These are phyloP conservation scores for Magallana nippona DNA, from an alignment of 2,888 invertebrate genomes.

Conservation along the genomic window DNA sequence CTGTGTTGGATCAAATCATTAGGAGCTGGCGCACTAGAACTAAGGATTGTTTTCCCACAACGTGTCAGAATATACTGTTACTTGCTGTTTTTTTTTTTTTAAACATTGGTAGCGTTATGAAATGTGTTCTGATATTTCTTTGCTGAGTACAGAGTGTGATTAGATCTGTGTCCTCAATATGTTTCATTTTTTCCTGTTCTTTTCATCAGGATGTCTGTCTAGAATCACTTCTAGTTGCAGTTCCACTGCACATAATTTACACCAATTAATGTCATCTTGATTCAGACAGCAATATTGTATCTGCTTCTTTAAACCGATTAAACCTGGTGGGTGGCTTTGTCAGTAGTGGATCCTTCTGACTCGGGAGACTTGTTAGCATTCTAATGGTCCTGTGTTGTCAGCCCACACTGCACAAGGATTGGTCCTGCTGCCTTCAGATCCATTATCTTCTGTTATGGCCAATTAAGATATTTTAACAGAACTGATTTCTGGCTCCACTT, in stretches of 20 bases:
- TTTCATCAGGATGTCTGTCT: neutral
- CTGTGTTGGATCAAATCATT: no score
- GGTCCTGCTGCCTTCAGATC: neutral
- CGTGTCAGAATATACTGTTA: no score
- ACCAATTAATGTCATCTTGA: conserved; percentile 21
- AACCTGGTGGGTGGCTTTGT: conserved; percentile 8
- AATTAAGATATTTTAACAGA: conserved; percentile 18
- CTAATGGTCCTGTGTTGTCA: neutral
- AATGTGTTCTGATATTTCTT: no score
- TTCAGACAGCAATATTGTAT: neutral
- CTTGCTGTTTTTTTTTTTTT: no score
- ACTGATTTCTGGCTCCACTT: neutral
- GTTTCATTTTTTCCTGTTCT: neutral
- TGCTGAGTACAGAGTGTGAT: no score
- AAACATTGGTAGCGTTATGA: no score
- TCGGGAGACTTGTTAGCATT: conserved; percentile 1
- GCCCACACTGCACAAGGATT: neutral
- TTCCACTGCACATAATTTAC: neutral
- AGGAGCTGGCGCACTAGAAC: no score
- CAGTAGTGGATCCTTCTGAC: neutral
- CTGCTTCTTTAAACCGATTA: conserved; percentile 16
- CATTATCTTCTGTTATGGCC: conserved; percentile 19
- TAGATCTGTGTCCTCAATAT: neutral
- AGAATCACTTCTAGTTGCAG: neutral
- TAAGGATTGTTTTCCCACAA: no score